Evolutionary conservation across 1,140 invertebrate genomes (phyloP).

Genomic region (Eumaeus atala): DNA sequence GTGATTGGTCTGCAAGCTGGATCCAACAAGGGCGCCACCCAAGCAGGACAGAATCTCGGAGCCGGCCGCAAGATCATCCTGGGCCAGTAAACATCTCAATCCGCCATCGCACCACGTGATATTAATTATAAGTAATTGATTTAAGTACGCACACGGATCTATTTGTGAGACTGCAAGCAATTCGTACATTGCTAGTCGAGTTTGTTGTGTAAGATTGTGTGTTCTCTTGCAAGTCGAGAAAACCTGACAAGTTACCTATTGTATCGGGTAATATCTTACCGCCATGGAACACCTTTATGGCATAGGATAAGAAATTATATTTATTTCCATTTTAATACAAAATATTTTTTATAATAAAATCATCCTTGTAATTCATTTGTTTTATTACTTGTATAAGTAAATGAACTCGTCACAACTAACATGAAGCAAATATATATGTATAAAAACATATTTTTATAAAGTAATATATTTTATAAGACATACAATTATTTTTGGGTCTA

Average conservation of each 20-base stretch:
- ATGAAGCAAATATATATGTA: no score
- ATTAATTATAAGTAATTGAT: constrained; percentile 63
- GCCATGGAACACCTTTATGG: constrained; percentile 51
- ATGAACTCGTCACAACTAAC: no score
- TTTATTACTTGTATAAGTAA: not conserved
- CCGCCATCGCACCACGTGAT: constrained; percentile 49
- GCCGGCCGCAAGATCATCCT: constrained; percentile 92
- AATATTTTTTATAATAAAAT: constrained; percentile 59
- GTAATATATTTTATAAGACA: no score
- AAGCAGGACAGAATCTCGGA: constrained; percentile 94
- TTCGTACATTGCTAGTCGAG: constrained; percentile 43
- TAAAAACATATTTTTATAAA: no score
- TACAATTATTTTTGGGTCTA: no score
- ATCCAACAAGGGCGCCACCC: constrained; percentile 95
- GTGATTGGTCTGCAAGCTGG: constrained; percentile 96
- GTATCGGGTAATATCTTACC: constrained; percentile 35
- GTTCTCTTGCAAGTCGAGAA: constrained; percentile 32
- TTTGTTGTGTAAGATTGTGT: constrained; percentile 39
- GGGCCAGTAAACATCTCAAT: constrained; percentile 81
- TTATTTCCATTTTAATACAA: constrained; percentile 66
- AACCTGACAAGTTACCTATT: constrained; percentile 31
- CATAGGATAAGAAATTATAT: constrained; percentile 62
- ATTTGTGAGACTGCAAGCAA: constrained; percentile 47
- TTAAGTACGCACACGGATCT: constrained; percentile 50
- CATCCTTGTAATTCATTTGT: constrained; percentile 26